phyloP scores from a whole-genome alignment of 2,888 invertebrate species.

The Philopedon plagiatum region DNA sequence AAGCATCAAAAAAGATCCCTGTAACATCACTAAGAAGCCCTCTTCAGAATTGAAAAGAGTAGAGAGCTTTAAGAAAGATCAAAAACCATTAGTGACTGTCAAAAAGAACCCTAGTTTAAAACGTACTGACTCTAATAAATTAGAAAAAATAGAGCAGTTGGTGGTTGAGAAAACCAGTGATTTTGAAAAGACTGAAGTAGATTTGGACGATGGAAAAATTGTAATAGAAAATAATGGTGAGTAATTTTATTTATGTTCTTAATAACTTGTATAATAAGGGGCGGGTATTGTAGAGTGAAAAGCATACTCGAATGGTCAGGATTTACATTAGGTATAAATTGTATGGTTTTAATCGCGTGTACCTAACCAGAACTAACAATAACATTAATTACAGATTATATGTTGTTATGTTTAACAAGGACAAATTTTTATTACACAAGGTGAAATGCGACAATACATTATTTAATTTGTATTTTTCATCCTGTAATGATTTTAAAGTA shows the following conservation, averaged over 20 bases:
- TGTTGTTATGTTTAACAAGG: conserved; percentile 16
- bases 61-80: conserved; percentile 27
- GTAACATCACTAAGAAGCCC: neutral
- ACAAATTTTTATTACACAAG: conserved; percentile 10
- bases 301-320: neutral
- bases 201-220: conserved; percentile 2
- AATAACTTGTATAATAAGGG: neutral
- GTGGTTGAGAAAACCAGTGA: conserved; percentile 1
- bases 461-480: too few species aligned
- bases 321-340: neutral
- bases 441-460: neutral
- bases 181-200: conserved; percentile 12
- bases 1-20: conserved; percentile 13
- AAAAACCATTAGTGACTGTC: conserved; percentile 9
- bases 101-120: conserved; percentile 25
- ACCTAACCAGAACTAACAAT: neutral
- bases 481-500: too few species aligned
- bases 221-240: conserved; percentile 10
- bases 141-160: conserved; percentile 13
- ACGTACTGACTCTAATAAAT: conserved; percentile 3
- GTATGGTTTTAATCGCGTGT: neutral
- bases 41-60: conserved; percentile 13
- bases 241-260: neutral
- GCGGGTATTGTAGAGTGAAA: neutral
- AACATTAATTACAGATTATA: conserved; percentile 6